Conservation (phyloP, 2,113 vertebrate species). For the Scolopax mira region DNA sequence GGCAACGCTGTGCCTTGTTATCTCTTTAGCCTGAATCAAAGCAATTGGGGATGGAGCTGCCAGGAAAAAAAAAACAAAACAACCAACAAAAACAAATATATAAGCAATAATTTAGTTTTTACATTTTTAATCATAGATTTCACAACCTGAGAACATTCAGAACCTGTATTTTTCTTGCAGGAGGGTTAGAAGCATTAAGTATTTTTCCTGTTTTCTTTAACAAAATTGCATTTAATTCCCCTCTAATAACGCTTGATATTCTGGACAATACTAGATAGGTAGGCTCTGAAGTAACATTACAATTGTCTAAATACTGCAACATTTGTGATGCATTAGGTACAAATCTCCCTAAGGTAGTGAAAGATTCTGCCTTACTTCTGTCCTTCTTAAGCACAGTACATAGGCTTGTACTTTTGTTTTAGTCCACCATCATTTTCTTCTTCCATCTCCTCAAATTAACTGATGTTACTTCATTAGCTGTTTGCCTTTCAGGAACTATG, state of each 20-base stretch:
- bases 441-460: neutral
- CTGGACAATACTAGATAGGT: neutral
- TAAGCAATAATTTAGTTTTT: neutral
- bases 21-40: constrained; percentile 92
- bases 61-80: neutral
- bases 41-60: constrained; percentile 92
- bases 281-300: neutral
- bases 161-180: neutral
- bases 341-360: neutral
- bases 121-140: neutral
- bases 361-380: neutral
- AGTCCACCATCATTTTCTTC: neutral
- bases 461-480: neutral
- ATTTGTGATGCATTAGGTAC: neutral
- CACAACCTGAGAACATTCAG: neutral
- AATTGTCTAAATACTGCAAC: neutral
- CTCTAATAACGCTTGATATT: neutral
- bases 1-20: constrained; percentile 93
- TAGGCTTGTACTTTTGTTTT: neutral
- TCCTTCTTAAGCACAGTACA: neutral
- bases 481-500: neutral
- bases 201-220: neutral
- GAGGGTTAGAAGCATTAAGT: neutral
- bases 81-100: neutral
- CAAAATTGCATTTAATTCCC: neutral